Evolutionary conservation across 2,797 vertebrate species (phyloP).

Genomic region (Cossypha heuglini): DNA sequence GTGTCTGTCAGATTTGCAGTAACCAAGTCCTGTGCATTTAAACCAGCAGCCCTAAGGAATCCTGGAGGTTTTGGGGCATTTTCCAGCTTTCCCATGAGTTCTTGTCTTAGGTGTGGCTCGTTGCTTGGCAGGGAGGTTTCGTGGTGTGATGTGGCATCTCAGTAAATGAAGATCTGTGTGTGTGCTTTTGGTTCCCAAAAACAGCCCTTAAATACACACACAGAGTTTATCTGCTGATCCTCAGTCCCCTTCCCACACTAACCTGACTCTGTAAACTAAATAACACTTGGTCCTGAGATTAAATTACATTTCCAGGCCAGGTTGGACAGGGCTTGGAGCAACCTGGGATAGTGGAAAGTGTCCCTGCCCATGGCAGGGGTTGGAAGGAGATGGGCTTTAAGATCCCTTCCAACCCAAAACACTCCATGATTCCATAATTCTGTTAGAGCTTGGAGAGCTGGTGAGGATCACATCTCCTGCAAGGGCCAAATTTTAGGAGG

Average conservation of each 20-base stretch:
- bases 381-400: not conserved
- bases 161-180: not conserved
- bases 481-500: not conserved
- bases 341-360: not conserved
- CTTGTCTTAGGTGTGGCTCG: not conserved
- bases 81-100: not conserved
- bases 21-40: not conserved
- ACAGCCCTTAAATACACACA: not conserved
- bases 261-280: not conserved
- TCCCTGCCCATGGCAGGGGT: not conserved
- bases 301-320: not conserved
- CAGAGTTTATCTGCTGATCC: not conserved
- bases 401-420: not conserved
- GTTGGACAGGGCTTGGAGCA: not conserved
- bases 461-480: not conserved
- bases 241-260: not conserved
- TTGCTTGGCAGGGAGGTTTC: not conserved
- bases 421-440: not conserved
- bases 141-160: not conserved
- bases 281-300: not conserved
- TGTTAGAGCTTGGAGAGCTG: not conserved
- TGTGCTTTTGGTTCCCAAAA: not conserved
- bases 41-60: not conserved
- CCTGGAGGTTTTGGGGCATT: not conserved
- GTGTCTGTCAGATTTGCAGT: not conserved